Evolutionary conservation across 2,797 vertebrate genomes (phyloP), one percentile per base, ranked within the genome.

Genomic region (Macrochelys suwanniensis): DNA sequence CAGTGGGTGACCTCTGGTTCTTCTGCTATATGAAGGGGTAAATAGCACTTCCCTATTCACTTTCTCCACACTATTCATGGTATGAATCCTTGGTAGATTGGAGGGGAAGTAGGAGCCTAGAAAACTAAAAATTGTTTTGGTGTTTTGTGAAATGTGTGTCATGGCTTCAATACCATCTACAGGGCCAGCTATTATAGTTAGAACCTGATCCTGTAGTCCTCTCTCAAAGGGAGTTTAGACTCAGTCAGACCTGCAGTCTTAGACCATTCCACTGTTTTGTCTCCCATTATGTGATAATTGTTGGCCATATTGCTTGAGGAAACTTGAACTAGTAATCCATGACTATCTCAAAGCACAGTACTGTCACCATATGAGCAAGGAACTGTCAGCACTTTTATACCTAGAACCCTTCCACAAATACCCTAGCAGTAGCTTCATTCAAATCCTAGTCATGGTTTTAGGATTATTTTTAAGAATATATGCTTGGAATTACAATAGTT

Each of bases 121-220:
- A 54, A 37, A 53, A 47, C 28, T 31, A 49, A 47, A 49, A 49
- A 16, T 77, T 16, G 47, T 49, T 37, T 45, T 16, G 92, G 23
- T 93, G 94, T 92, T 45, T 33, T 93, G 84, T 96, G 80, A 97
- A 93, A 92, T 91, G 85, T 47, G 16, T 80, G 90, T 68, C 89
- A 95, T 37, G 57, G n/a, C 95, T 97, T 93, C 0, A 47, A 28
- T 47, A 25, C 13, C 42, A 47, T 28, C 74, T 77, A 49, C 25
- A 31, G 45, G 74, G 59, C 84, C 95, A 96, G 90, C 93, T 97
- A 90, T 65, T 86, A 89, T 93, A 88, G 80, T 94, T 95, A 96
- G 94, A 96, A 94, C 80, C 2, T 79, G 93, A 95, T 28, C 23
- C 25, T 11, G 82, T 86, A 94, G 82, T 3, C 68, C 92, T 95